These are phyloP conservation scores for Sycophila sp. DNA, from an alignment of 1,140 invertebrate genomes.

Conservation along the genomic window DNA sequence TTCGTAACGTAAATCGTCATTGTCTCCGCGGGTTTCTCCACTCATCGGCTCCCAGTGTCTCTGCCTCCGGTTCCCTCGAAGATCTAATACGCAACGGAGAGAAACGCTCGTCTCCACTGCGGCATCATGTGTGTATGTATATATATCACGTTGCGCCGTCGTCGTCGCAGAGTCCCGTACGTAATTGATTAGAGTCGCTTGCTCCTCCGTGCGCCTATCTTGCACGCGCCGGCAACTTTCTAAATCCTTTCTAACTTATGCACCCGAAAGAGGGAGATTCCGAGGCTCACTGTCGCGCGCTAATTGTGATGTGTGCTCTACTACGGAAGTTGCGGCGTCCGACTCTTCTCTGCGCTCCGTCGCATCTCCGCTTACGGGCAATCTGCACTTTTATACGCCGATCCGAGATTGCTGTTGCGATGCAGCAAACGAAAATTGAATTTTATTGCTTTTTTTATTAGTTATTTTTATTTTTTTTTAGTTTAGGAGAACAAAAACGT, in stretches of 20 bases:
- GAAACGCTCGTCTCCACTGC: conserved; percentile 27
- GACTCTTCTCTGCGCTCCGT: neutral
- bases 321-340: neutral
- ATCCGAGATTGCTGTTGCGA: too few relatives aligned
- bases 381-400: neutral
- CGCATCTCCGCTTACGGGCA: neutral
- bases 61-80: neutral
- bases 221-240: conserved; percentile 44
- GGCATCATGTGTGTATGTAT: neutral
- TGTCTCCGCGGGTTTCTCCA: conserved; percentile 39
- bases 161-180: conserved; percentile 26
- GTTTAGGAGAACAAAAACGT: too few relatives aligned
- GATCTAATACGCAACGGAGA: conserved; percentile 14
- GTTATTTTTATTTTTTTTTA: too few relatives aligned
- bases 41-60: too few relatives aligned
- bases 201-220: conserved; percentile 28
- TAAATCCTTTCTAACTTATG: conserved; percentile 46
- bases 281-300: neutral
- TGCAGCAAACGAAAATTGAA: too few relatives aligned
- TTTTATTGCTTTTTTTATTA: too few relatives aligned
- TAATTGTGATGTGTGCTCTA: conserved; percentile 22
- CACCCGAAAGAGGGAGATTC: neutral
- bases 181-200: conserved; percentile 47
- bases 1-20: conserved; percentile 45
- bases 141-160: neutral